phyloP scores from a whole-genome alignment of 37 sponge, comb jelly and placozoan genomes.

The Ephydatia muelleri region DNA sequence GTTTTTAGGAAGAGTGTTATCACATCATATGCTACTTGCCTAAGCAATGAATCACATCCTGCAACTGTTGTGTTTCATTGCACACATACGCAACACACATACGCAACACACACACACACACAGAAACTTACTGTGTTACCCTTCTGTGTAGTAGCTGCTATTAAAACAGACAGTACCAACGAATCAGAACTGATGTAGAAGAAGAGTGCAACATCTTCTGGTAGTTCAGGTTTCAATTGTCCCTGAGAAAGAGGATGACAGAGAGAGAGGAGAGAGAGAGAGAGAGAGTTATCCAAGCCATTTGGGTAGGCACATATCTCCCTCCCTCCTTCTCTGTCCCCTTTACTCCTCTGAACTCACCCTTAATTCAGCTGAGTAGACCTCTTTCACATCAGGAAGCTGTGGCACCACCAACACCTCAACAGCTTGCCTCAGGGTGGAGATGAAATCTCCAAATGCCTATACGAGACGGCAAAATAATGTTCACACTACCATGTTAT shows the following conservation, averaged over 20 bases:
- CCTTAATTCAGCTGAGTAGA: slow-evolving; percentile 45
- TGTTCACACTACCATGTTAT: background rate
- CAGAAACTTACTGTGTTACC: background rate
- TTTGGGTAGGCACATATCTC: background rate
- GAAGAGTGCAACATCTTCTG: slow-evolving; percentile 62
- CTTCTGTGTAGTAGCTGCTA: slow-evolving; percentile 16
- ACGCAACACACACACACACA: background rate
- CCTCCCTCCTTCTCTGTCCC: too few relatives aligned
- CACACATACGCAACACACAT: too few relatives aligned
- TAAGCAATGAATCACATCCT: too few relatives aligned
- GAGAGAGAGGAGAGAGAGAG: background rate
- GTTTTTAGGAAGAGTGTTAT: too few relatives aligned
- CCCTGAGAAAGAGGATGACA: slow-evolving; percentile 13
- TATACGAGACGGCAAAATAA: background rate
- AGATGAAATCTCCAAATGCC: slow-evolving; percentile 28
- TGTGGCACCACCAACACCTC: slow-evolving; percentile 49
- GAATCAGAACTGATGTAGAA: slow-evolving; percentile 58
- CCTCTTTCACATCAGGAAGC: slow-evolving; percentile 29
- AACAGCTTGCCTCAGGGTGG: slow-evolving; percentile 28
- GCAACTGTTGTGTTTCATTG: too few relatives aligned
- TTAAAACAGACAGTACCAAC: slow-evolving; percentile 63
- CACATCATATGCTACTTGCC: too few relatives aligned
- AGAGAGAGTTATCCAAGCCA: too few relatives aligned
- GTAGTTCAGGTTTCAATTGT: slow-evolving; percentile 64
- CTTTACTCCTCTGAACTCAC: slow-evolving; percentile 28